These are phyloP conservation scores for Peucedramus taeniatus DNA, from an alignment of 2,113 vertebrate genomes.

Conservation along the genomic window DNA sequence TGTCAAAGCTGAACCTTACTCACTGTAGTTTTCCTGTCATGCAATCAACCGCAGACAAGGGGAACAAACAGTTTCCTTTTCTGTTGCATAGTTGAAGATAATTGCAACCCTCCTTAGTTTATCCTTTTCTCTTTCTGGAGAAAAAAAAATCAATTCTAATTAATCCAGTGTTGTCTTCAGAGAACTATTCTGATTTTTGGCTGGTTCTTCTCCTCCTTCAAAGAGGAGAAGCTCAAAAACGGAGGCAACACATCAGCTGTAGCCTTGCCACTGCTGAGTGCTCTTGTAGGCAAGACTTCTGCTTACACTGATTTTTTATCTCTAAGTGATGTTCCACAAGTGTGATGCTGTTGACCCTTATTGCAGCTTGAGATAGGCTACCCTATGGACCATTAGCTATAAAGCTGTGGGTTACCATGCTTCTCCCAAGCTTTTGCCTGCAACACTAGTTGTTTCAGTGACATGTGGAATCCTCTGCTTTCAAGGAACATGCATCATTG, in stretches of 20 bases:
- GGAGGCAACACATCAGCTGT: background rate
- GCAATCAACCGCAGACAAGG: background rate
- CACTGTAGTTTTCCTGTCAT: background rate
- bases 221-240: background rate
- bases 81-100: background rate
- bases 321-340: background rate
- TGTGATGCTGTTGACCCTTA: background rate
- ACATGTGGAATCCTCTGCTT: background rate
- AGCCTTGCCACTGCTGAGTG: background rate
- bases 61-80: background rate
- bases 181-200: background rate
- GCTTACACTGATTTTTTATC: background rate
- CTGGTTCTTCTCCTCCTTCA: background rate
- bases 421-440: background rate
- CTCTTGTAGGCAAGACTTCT: background rate
- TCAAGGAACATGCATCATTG: background rate
- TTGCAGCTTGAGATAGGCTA: background rate
- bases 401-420: background rate
- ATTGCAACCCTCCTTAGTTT: background rate
- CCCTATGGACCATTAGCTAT: background rate
- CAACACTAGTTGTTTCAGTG: background rate
- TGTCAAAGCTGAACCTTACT: background rate
- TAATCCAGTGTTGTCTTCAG: background rate
- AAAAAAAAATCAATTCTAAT: background rate
- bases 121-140: background rate